Evolutionary conservation across 1,140 invertebrate species (phyloP).

Genomic region (Drosophila azteca): DNA sequence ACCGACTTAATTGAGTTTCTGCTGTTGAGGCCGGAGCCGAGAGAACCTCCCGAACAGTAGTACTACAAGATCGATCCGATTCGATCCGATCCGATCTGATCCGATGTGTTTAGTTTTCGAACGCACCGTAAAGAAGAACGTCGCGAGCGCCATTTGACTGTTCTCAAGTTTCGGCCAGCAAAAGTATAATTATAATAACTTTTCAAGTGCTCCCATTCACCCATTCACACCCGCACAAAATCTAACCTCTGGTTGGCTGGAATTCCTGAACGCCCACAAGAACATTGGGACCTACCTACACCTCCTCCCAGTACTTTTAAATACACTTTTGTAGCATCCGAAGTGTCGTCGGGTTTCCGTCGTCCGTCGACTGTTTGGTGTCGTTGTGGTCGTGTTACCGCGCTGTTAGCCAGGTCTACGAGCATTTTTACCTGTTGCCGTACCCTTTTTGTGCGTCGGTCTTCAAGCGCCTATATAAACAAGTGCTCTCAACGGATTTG

Average conservation of each 20-base stretch:
- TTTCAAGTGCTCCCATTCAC: constrained; percentile 34
- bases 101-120: constrained; percentile 53
- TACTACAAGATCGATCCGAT: constrained; percentile 36
- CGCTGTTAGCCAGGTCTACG: too few species aligned
- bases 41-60: constrained; percentile 22
- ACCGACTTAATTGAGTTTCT: constrained; percentile 30
- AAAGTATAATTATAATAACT: constrained; percentile 40
- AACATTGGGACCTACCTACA: constrained; percentile 32
- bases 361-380: constrained; percentile 27
- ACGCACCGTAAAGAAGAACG: constrained; percentile 37
- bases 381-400: constrained; percentile 4
- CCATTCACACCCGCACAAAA: constrained; percentile 5
- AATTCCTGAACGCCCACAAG: constrained; percentile 24
- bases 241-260: too few species aligned
- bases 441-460: constrained; percentile 62
- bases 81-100: constrained; percentile 22
- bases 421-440: constrained; percentile 66
- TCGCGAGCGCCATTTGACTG: constrained; percentile 4
- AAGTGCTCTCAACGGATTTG: constrained; percentile 72
- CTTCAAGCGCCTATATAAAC: constrained; percentile 70
- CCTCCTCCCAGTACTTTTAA: background rate
- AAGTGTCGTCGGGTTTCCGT: constrained; percentile 38
- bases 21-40: background rate
- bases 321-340: constrained; percentile 49
- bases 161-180: constrained; percentile 14